Evolutionary conservation across 2,888 invertebrate species (phyloP).

Genomic region (Lepas anatifera): DNA sequence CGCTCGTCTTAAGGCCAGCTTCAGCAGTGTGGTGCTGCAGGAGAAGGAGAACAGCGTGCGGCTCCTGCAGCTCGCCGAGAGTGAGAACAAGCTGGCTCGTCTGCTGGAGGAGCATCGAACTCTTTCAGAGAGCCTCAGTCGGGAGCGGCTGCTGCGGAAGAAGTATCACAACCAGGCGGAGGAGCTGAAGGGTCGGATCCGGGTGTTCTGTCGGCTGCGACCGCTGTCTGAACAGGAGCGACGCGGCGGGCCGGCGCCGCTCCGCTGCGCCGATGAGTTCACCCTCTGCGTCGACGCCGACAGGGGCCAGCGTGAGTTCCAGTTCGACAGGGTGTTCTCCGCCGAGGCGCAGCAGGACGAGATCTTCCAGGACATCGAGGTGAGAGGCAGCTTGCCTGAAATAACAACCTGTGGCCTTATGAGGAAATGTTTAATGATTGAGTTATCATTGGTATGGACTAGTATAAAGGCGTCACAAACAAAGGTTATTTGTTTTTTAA

Average conservation of each 20-base stretch:
- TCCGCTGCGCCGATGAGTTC: constrained; percentile 22
- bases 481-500: too few relatives aligned
- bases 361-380: constrained; percentile 37
- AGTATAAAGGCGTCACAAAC: too few relatives aligned
- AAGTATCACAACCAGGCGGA: constrained; percentile 29
- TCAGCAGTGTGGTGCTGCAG: constrained; percentile 28
- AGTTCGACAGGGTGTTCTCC: constrained; percentile 35
- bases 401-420: too few relatives aligned
- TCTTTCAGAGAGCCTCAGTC: constrained; percentile 29
- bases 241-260: constrained; percentile 17
- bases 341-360: constrained; percentile 33
- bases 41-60: constrained; percentile 16
- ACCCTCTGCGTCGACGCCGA: constrained; percentile 21
- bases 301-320: constrained; percentile 35
- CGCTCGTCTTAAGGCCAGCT: constrained; percentile 28
- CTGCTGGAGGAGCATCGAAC: constrained; percentile 22
- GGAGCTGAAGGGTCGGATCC: constrained; percentile 35
- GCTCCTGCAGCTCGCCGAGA: background rate
- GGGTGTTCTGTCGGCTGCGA: constrained; percentile 34
- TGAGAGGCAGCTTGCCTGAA: too few relatives aligned
- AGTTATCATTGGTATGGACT: too few relatives aligned
- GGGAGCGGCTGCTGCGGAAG: constrained; percentile 30
- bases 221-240: constrained; percentile 29
- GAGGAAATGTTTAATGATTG: too few relatives aligned
- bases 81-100: constrained; percentile 2